Conservation (phyloP, 1,140 invertebrate genomes). For the Cotesia glomerata region DNA sequence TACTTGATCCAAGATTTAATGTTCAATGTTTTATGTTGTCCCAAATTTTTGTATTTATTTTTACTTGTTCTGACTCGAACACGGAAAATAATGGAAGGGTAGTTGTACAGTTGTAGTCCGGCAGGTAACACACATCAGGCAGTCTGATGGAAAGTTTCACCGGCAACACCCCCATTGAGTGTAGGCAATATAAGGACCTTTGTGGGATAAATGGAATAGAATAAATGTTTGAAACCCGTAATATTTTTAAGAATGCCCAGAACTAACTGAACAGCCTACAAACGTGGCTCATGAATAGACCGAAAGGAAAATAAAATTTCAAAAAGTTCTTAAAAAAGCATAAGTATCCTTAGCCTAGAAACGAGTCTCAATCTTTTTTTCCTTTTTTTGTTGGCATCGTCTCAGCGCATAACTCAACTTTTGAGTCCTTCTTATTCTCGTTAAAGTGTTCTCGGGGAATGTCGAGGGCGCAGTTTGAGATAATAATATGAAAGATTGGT, state of each 20-base stretch:
- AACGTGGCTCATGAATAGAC: neutral
- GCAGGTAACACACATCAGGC: too few relatives aligned
- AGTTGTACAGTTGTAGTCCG: too few relatives aligned
- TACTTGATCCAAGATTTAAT: neutral
- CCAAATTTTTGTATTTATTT: neutral
- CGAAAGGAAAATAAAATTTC: neutral
- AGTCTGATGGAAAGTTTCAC: too few relatives aligned
- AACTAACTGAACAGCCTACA: conserved; percentile 40
- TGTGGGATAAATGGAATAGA: conserved; percentile 56
- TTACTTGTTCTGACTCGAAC: neutral
- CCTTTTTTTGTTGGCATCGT: conserved; percentile 16
- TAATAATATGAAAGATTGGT: too few relatives aligned
- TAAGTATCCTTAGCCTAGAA: neutral
- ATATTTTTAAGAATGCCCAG: conserved; percentile 53
- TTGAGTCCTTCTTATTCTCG: conserved; percentile 19
- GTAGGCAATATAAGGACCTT: neutral
- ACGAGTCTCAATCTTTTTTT: conserved; percentile 9
- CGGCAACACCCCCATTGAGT: neutral
- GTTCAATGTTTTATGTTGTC: neutral
- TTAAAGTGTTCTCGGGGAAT: conserved; percentile 19
- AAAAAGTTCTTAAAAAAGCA: neutral
- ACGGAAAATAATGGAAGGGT: neutral
- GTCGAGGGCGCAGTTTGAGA: neutral
- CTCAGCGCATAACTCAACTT: conserved; percentile 23
- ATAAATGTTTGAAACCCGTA: conserved; percentile 53